A percentile compares a stretch with the other conserved stretches of the same genome.
Conservation (phyloP, 2,113 vertebrate species). For the Geococcyx californianus region DNA sequence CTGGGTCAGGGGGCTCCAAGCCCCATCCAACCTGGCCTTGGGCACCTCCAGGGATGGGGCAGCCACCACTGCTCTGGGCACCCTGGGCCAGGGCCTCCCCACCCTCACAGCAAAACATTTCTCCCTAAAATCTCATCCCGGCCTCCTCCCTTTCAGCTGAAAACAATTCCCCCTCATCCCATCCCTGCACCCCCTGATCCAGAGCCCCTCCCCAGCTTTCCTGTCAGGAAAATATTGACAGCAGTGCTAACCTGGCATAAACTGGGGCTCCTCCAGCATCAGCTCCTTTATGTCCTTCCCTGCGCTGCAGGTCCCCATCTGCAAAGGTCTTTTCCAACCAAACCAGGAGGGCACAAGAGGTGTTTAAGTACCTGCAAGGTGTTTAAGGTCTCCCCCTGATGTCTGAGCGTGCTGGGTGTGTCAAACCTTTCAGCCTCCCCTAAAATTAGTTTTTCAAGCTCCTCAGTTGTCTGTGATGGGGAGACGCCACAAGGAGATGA, state of each 20-base stretch:
- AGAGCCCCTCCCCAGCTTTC: too few species aligned
- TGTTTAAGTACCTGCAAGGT: background rate
- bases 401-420: background rate
- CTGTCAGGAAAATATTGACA: background rate
- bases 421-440: background rate
- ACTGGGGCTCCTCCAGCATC: rapidly evolving
- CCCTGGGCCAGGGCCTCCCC: too few species aligned
- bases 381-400: background rate
- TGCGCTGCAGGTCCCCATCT: background rate
- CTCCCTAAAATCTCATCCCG: too few species aligned
- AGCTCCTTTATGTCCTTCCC: background rate
- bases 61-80: too few species aligned
- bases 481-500: background rate
- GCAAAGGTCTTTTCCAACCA: too few species aligned
- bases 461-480: background rate
- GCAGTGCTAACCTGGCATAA: background rate
- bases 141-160: too few species aligned
- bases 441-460: background rate
- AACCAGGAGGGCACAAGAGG: background rate
- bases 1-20: too few species aligned
- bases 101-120: too few species aligned
- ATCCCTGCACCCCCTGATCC: too few species aligned
- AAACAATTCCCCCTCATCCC: too few species aligned
- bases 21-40: too few species aligned
- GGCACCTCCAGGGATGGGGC: too few species aligned